Conservation (phyloP, 2,797 vertebrate species). For the Poliocrania exsul region DNA sequence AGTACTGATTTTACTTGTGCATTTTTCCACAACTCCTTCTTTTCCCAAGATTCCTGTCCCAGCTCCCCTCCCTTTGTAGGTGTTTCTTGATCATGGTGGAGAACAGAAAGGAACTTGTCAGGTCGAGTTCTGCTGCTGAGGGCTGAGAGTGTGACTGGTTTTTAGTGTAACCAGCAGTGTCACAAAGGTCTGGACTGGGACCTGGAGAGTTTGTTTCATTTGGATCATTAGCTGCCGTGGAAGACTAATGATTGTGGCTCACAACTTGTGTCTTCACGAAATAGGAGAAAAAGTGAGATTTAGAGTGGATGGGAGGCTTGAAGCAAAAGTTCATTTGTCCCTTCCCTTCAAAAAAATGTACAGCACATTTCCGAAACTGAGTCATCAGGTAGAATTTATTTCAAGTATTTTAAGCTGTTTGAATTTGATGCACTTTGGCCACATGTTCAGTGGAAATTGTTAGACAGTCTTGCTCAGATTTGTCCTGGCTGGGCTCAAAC, state of each 20-base stretch:
- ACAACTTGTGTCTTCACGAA: background rate
- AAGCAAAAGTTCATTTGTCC: constrained; percentile 2
- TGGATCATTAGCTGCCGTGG: background rate
- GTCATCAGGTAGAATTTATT: constrained; percentile 18
- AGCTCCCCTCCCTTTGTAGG: fast-evolving
- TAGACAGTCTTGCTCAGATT: background rate
- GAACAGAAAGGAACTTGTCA: background rate
- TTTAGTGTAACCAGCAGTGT: background rate
- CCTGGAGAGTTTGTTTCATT: background rate
- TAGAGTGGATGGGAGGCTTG: background rate
- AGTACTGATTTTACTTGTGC: background rate
- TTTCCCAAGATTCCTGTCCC: background rate
- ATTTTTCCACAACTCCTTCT: background rate
- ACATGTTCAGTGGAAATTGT: background rate
- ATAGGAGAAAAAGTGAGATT: background rate
- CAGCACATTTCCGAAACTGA: constrained; percentile 24
- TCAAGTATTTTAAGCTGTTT: constrained; percentile 13
- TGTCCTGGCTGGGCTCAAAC: background rate
- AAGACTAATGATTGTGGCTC: background rate
- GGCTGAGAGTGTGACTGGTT: background rate
- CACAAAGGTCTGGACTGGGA: background rate
- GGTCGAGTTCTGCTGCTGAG: background rate
- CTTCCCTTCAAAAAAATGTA: constrained; percentile 38
- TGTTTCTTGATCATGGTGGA: background rate
- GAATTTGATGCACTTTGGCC: background rate